phyloP scores from a whole-genome alignment of 2,113 vertebrate genomes.

The Fukomys damarensis region DNA sequence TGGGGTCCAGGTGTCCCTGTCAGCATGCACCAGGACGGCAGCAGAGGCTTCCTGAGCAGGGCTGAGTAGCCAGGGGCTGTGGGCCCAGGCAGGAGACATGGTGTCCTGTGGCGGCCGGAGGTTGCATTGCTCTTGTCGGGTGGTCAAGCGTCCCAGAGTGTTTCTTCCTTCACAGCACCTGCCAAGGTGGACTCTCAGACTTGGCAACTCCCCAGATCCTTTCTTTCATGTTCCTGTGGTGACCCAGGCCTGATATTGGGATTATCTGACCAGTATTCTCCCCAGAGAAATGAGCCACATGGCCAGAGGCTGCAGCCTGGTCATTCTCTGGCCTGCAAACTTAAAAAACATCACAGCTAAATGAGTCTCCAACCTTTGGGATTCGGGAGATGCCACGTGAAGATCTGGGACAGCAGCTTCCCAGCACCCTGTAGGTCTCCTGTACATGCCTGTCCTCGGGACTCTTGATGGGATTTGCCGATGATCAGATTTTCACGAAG shows the following conservation, averaged over 20 bases:
- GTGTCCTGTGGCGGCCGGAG: too few species aligned
- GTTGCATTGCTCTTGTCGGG: fast-evolving
- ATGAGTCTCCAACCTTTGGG: not conserved
- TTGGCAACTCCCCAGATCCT: not conserved
- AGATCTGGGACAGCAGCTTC: not conserved
- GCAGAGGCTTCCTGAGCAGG: not conserved
- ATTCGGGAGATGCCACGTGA: not conserved
- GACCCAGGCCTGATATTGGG: not conserved
- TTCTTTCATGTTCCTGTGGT: not conserved
- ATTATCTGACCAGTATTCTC: not conserved
- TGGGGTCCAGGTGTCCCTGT: fast-evolving
- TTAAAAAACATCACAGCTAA: not conserved
- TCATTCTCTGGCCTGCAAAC: not conserved
- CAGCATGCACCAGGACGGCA: not conserved
- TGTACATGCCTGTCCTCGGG: not conserved
- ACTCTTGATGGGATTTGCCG: not conserved
- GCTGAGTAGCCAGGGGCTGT: not conserved
- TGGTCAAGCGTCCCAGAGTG: not conserved
- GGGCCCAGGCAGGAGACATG: not conserved
- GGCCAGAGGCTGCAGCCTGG: too few species aligned
- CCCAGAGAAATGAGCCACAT: not conserved
- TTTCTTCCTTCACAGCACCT: not conserved
- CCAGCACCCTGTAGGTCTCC: fast-evolving
- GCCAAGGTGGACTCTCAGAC: not conserved
- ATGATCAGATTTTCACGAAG: too few species aligned